These are phyloP conservation scores for Carterocephalus palaemon DNA, from an alignment of 2,888 invertebrate genomes.

Conservation along the genomic window DNA sequence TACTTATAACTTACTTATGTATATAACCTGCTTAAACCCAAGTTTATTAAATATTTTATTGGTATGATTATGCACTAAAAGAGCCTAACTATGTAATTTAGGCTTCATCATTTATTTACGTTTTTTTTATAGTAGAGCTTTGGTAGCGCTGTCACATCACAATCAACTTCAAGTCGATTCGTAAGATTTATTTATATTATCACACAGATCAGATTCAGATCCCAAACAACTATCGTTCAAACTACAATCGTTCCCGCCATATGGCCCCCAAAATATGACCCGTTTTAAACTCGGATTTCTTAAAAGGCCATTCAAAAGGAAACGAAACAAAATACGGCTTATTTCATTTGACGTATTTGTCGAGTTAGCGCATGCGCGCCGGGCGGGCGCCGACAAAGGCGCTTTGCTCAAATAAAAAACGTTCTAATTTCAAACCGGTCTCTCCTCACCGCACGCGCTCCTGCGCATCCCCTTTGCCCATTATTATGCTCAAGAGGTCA, in stretches of 20 bases:
- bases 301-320: conserved; percentile 58
- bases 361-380: conserved; percentile 76
- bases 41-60: conserved; percentile 3
- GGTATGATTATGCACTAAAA: too few species aligned
- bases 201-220: too few species aligned
- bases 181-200: too few species aligned
- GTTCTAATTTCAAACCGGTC: conserved; percentile 79
- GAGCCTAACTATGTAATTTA: too few species aligned
- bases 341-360: conserved; percentile 76
- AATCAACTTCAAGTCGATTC: too few species aligned
- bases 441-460: conserved; percentile 69
- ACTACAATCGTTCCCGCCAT: conserved; percentile 11
- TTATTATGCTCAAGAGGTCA: conserved; percentile 78
- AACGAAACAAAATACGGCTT: conserved; percentile 73
- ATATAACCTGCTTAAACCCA: background rate
- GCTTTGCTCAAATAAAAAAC: conserved; percentile 64
- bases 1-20: too few species aligned
- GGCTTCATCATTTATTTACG: too few species aligned
- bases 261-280: conserved; percentile 12
- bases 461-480: conserved; percentile 74
- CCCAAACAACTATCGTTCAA: too few species aligned
- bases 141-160: too few species aligned
- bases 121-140: too few species aligned
- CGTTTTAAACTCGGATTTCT: conserved; percentile 20
- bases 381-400: conserved; percentile 75